Base-by-base conservation (phyloP, 2,888 invertebrate genomes). In the Amiota mariae region DNA sequence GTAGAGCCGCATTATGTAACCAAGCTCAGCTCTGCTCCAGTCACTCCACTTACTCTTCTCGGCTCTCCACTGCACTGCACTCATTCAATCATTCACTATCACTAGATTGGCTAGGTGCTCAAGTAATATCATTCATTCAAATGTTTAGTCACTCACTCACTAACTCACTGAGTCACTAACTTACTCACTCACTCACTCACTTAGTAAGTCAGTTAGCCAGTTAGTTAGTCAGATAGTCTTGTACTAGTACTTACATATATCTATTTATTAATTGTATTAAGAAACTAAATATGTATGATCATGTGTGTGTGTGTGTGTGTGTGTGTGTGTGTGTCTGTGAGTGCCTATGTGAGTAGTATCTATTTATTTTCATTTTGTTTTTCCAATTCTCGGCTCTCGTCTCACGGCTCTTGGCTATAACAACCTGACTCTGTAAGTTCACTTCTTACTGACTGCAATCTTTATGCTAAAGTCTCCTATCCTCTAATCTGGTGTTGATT, bases 1-100 rank as follows among this genome's bases (percentile, higher is more conserved):
- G 73, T 72, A 12, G 59, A 59, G 20, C 81, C 78, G n/a, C 78
- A 82, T 85, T 85, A 83, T 84, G 83, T 85, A 83, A 83, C 76
- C 80, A 85, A 80, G 78, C 70, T 79, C 80, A 24, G 48, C 66
- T 59, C 59, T 20, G n/a, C 13, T 59, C 59, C 3, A 59, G 15
- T 59, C n/a, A 12, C 36, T 36, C 36, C 36, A 36, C 36, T 36
- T 36, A 36, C 36, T 36, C 36, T 36, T 6, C 36, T 36, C 24
- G 3, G 3, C 24, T 6, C 36, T 36, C 36, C 36, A 36, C 36
- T 36, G 36, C 36, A 36, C 2, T 36, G 36, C 36, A 36, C 36
- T 36, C 36, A 36, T 36, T 36, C 36, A 36, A 36, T 36, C 36
- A 36, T 36, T 36, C 36, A 36, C 36, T 36, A 36, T 36, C 36